These are phyloP conservation scores for Podabrus alpinus DNA, from an alignment of 2,888 invertebrate genomes.

Conservation along the genomic window DNA sequence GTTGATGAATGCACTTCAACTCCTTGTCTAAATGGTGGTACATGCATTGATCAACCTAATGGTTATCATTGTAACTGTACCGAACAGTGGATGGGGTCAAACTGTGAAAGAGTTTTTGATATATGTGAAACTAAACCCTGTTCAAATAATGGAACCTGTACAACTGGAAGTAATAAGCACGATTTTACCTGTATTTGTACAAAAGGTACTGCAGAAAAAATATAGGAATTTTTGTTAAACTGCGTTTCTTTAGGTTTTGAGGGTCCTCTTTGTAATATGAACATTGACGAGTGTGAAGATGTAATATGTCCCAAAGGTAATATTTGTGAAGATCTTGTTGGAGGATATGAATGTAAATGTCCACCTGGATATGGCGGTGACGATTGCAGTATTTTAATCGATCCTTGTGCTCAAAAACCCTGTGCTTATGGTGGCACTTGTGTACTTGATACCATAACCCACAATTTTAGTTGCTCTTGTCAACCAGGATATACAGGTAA, in stretches of 20 bases:
- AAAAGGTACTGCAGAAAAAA: slow-evolving; percentile 53
- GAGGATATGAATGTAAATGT: slow-evolving; percentile 65
- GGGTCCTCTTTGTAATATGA: slow-evolving; percentile 67
- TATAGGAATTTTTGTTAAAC: neutral
- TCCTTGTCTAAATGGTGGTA: slow-evolving; percentile 61
- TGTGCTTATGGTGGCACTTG: slow-evolving; percentile 75
- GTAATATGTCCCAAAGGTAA: slow-evolving; percentile 58
- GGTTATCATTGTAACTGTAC: slow-evolving; percentile 64
- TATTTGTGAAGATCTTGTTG: slow-evolving; percentile 61
- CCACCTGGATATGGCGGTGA: slow-evolving; percentile 64
- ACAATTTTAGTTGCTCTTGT: slow-evolving; percentile 75
- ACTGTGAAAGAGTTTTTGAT: slow-evolving; percentile 62
- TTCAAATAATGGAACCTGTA: slow-evolving; percentile 66
- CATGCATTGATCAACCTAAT: slow-evolving; percentile 58
- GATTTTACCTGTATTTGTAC: slow-evolving; percentile 68
- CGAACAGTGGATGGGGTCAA: slow-evolving; percentile 61
- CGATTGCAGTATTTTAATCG: slow-evolving; percentile 61
- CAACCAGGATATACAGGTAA: slow-evolving; percentile 68
- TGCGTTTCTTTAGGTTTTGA: slow-evolving; percentile 59
- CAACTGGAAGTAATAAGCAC: slow-evolving; percentile 54
- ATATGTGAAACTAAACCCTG: slow-evolving; percentile 65
- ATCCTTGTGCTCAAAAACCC: slow-evolving; percentile 67
- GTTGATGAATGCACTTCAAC: slow-evolving; percentile 57
- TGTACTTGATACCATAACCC: slow-evolving; percentile 47
- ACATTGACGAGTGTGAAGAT: slow-evolving; percentile 69